Evolutionary conservation across 2,888 invertebrate species (phyloP), one percentile per base, ranked within the genome.

Genomic region (Cryptophagus acutangulus): DNA sequence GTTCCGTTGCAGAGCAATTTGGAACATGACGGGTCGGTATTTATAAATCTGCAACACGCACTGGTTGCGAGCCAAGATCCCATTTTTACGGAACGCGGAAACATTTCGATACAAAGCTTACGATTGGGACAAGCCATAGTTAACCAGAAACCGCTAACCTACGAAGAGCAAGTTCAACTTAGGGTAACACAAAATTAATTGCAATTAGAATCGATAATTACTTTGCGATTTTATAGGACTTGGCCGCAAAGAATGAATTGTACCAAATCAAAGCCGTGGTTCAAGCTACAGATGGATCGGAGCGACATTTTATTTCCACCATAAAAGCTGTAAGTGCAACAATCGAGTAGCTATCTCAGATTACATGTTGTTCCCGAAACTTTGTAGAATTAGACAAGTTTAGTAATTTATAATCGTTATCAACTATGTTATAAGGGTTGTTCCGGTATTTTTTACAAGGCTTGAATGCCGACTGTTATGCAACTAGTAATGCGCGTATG

Each of bases 21-120:
- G 46, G 86, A 87, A 58, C 82, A 82, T 57, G 87, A 87, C 67
- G 81, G 84, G 17, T 83, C 82, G 77, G 64, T 86, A 13, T 79
- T 77, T 45, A 76, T 87, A 51, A 79, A 80, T 62, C 68, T 88
- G 45, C 77, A 78, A 55, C 87, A 88, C 63, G 75, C 81, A 1
- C 60, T 87, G 34, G 42, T 28, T 17, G 45, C 45, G 34, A 75
- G 79, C 10, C 62, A 69, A 49, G 55, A 67, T 25, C 72, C 75
- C 1, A 71, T 75, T 40, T 86, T 77, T 57, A 75, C 76, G 17
- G 75, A 79, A 36, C 73, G 87, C 39, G 87, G 85, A 5, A 83
- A 78, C 60, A 73, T 87, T 36, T 76, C 81, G 1, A 73, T 87
- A 36, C 80, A 82, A 36, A 87, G 84, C 60, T 73, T 86, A 24